phyloP scores from a whole-genome alignment of 2,888 invertebrate species.

The Phania funesta region DNA sequence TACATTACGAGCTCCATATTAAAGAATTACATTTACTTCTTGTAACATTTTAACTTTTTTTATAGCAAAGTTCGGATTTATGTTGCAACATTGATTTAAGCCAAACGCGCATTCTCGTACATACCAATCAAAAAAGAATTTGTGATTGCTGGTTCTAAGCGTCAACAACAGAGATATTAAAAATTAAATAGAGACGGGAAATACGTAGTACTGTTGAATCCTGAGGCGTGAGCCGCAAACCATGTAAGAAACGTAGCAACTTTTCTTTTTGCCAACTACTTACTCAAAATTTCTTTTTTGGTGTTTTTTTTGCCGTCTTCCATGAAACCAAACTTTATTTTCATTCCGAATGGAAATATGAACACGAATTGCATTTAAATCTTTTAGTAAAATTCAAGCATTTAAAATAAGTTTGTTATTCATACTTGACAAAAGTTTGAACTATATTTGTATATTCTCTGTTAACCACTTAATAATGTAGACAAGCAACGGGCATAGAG shows the following conservation, averaged over 20 bases:
- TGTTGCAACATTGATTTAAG: conserved; percentile 69
- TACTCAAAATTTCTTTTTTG: conserved; percentile 45
- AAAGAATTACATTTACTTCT: conserved; percentile 44
- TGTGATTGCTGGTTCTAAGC: not conserved
- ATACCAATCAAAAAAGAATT: conserved; percentile 16
- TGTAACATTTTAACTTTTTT: conserved; percentile 36
- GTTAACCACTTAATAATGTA: conserved; percentile 34
- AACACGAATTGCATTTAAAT: conserved; percentile 72
- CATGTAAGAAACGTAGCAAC: conserved; percentile 28
- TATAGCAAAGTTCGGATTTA: conserved; percentile 75
- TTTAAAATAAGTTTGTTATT: conserved; percentile 20
- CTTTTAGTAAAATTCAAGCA: conserved; percentile 39
- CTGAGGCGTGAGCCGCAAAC: conserved; percentile 66
- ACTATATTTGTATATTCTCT: conserved; percentile 29
- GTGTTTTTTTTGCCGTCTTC: not conserved
- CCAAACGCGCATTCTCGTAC: not conserved
- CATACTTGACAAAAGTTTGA: conserved; percentile 9
- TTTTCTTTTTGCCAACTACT: conserved; percentile 48
- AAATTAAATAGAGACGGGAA: not conserved
- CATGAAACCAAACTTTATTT: conserved; percentile 53
- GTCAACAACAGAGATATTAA: conserved; percentile 46
- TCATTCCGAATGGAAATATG: conserved; percentile 63
- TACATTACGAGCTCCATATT: too few relatives aligned
- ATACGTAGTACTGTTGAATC: not conserved
- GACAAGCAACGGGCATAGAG: not conserved